phyloP scores from a whole-genome alignment of 2,888 invertebrate species.

The Perdita meconis region DNA sequence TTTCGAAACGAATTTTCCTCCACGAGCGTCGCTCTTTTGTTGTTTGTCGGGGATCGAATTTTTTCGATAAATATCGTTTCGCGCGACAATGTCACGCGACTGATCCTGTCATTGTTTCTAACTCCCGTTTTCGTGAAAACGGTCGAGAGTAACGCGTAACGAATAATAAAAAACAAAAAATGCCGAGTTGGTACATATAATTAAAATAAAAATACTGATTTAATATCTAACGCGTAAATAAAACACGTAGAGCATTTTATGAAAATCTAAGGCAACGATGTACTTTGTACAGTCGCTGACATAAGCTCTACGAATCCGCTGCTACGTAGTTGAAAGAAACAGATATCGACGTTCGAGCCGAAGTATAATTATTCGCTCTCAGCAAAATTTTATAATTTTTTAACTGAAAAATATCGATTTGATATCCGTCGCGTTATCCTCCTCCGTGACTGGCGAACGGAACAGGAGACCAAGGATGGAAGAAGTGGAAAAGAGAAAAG shows the following conservation, averaged over 20 bases:
- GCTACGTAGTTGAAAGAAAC: neutral
- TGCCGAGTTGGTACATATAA: no score
- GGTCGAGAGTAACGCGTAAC: no score
- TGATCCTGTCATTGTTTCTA: neutral
- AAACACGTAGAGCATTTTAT: no score
- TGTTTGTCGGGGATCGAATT: neutral
- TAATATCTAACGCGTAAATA: no score
- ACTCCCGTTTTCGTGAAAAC: neutral
- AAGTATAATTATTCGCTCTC: constrained; percentile 7
- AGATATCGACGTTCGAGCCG: neutral
- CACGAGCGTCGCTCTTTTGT: constrained; percentile 24
- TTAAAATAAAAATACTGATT: no score
- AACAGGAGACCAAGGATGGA: constrained; percentile 30
- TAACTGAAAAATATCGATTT: constrained; percentile 79
- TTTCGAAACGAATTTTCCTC: constrained; percentile 81
- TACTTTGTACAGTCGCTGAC: neutral
- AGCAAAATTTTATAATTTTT: constrained; percentile 49
- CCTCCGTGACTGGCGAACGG: neutral
- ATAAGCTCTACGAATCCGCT: neutral
- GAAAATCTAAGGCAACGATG: neutral
- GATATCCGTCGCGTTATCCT: constrained; percentile 70
- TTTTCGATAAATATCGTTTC: neutral
- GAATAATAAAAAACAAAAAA: no score
- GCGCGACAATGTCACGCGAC: neutral
- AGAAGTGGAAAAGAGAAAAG: constrained; percentile 47